A percentile compares a stretch with the other conserved stretches of the same genome.
phyloP scores from a whole-genome alignment of 1,140 invertebrate genomes.

The Latrodectus geometricus region DNA sequence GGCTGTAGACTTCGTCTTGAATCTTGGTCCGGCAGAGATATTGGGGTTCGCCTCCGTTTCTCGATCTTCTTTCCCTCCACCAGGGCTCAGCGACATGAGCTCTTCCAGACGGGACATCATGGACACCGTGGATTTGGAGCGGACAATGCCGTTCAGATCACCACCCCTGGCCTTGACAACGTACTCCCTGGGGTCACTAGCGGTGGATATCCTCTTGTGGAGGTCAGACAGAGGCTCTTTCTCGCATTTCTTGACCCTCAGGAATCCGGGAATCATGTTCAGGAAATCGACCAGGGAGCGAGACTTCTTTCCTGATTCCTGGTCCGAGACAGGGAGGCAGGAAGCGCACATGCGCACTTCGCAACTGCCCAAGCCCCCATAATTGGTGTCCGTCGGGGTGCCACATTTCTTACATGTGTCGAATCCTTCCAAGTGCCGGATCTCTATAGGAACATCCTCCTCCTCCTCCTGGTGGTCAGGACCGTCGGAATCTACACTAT shows the following conservation, averaged over 20 bases:
- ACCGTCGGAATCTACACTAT: constrained; percentile 27
- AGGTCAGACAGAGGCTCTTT: constrained; percentile 71
- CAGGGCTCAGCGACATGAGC: constrained; percentile 29
- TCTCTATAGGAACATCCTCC: constrained; percentile 86
- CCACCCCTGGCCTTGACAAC: constrained; percentile 45
- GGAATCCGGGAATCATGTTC: constrained; percentile 67
- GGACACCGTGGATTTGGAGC: constrained; percentile 66
- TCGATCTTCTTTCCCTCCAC: not conserved
- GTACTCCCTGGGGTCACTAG: constrained; percentile 61
- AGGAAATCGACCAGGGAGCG: constrained; percentile 84
- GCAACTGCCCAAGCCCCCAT: constrained; percentile 66
- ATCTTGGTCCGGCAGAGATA: constrained; percentile 27
- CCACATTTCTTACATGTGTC: constrained; percentile 34
- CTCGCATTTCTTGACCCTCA: constrained; percentile 60
- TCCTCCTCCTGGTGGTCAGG: constrained; percentile 51
- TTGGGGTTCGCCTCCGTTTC: constrained; percentile 20
- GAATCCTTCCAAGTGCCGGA: constrained; percentile 83
- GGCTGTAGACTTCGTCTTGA: not conserved
- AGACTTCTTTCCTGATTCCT: constrained; percentile 74
- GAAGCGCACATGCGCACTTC: constrained; percentile 37
- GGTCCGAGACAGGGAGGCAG: constrained; percentile 25
- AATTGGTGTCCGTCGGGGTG: not conserved
- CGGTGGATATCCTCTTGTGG: constrained; percentile 63
- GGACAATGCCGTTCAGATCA: constrained; percentile 61
- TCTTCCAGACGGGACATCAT: constrained; percentile 59